Evolutionary conservation across 2,113 vertebrate species (phyloP).

Genomic region (Ictidomys tridecemlineatus): DNA sequence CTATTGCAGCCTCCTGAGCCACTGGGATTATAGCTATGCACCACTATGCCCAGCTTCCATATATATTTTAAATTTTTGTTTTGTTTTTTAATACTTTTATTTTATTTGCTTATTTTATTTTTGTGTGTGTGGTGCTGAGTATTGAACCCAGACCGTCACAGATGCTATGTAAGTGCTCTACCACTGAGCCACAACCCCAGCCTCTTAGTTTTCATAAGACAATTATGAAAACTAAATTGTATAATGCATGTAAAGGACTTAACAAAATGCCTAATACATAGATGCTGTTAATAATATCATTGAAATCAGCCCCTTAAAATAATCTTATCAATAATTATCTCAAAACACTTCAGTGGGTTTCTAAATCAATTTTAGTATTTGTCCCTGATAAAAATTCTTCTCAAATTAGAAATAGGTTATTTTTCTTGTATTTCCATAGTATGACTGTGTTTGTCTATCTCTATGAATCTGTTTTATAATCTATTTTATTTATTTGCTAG

Average conservation of each 20-base stretch:
- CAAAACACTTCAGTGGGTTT: background rate
- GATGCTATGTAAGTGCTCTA: too few species aligned
- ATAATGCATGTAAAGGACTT: background rate
- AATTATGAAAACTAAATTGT: background rate
- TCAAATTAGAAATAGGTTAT: background rate
- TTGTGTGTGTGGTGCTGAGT: too few species aligned
- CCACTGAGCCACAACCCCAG: too few species aligned
- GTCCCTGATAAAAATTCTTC: background rate
- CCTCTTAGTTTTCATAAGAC: background rate
- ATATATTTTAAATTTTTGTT: too few species aligned
- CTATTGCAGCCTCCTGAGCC: too few species aligned
- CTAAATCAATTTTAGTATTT: background rate
- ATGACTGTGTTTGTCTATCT: background rate
- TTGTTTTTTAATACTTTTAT: too few species aligned
- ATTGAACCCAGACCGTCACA: too few species aligned
- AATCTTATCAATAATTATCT: background rate
- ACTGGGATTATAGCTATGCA: too few species aligned
- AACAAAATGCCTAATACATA: background rate
- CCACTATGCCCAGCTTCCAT: too few species aligned
- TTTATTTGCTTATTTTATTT: too few species aligned
- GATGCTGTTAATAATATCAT: too few species aligned
- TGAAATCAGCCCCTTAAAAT: background rate
- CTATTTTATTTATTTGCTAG: background rate
- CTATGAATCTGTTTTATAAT: background rate
- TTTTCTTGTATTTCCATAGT: background rate